Base-by-base conservation (phyloP, 2,797 vertebrate species). In the Gallinago stenura region DNA sequence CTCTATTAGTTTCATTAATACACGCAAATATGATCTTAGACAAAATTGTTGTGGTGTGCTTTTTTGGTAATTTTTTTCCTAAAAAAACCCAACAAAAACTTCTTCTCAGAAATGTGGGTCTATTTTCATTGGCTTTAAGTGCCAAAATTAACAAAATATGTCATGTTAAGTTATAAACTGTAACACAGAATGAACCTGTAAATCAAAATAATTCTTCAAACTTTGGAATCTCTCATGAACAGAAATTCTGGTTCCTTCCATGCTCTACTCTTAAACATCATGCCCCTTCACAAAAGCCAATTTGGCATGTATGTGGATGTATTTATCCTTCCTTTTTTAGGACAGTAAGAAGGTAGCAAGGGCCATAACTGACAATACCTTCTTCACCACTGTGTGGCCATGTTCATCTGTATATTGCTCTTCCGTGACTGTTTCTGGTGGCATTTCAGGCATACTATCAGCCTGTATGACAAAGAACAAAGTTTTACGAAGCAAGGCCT, bases 381-480 rank as follows among this genome's bases (percentile, higher is more conserved):
- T 99, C 97, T 99, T 99, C 25, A 99, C 98, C n/a, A 99, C 99
- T 25, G 98, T 98, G 97, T 99, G 99, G 53, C 99, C 99, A 2
- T 99, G 98, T 87, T 99, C 99, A 51, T 99, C 99, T 4, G 97
- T 98, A 79, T 99, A 99, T 75, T 99, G 98, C 97, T 99, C 99
- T 86, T 99, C 99, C 10, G 99, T 99, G 95, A 99, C 98, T 1
- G 98, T 98, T 97, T 99, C 99, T 31, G 98, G 96, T 53, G 98
- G 98, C 83, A 99, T 98, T 51, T 99, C 99, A 79, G 99, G 98
- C 90, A 99, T 97, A 16, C 98, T 97, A 33, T 99, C 99, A 5
- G 98, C 99, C 99, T 99, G 92, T 41, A 83, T 0, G 8, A 87
- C 41, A 95, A 91, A 95, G 86, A 97, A 96, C 33, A 95, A 69